Evolutionary conservation across 2,888 invertebrate genomes (phyloP).

Genomic region (Trichogramma evanescens): DNA sequence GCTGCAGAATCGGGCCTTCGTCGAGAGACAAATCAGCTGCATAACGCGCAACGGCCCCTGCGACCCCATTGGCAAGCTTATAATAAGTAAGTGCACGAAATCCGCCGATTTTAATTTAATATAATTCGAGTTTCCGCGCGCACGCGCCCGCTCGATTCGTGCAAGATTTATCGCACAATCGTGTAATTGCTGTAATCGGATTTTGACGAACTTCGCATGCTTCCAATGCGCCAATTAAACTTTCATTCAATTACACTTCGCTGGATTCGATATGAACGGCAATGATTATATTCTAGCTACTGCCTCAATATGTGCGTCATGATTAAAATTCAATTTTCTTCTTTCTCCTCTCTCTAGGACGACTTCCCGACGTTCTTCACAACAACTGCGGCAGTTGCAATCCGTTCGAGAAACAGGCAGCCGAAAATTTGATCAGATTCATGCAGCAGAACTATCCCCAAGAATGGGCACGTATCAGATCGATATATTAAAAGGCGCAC

Average conservation of each 20-base stretch:
- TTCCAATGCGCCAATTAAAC: no score
- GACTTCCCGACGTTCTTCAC: conserved; percentile 53
- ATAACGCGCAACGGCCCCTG: neutral
- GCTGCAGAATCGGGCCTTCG: neutral
- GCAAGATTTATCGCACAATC: no score
- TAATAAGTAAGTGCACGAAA: neutral
- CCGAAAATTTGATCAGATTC: conserved; percentile 50
- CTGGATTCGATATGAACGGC: no score
- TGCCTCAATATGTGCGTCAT: neutral
- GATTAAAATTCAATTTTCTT: neutral
- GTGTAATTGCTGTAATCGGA: no score
- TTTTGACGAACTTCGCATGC: no score
- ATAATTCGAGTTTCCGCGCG: no score
- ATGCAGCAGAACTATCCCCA: conserved; percentile 52
- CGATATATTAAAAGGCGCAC: neutral
- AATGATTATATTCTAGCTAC: no score
- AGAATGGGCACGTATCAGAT: conserved; percentile 49
- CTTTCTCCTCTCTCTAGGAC: conserved; percentile 39
- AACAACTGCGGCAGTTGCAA: conserved; percentile 52
- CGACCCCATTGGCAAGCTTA: neutral
- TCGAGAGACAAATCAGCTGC: neutral
- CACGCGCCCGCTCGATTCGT: no score
- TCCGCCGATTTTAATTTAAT: no score
- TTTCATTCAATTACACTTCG: no score
- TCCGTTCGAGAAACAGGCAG: conserved; percentile 49